A percentile compares a stretch with the other conserved stretches of the same genome.
Evolutionary conservation across 2,888 invertebrate genomes (phyloP).

Genomic region (Linnaemya tessellans): DNA sequence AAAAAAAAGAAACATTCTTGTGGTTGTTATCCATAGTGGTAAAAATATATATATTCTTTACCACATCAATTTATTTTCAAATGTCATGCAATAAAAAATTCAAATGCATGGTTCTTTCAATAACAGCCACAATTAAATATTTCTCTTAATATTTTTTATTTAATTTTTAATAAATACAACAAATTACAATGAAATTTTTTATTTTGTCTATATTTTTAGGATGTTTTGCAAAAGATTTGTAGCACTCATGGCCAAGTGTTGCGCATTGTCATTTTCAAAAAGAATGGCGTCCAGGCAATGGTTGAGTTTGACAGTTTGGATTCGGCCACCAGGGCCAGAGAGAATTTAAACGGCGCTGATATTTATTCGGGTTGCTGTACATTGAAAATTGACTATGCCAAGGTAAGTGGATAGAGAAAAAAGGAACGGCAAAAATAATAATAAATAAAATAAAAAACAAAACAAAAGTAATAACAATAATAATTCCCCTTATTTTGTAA

Average conservation of each 20-base stretch:
- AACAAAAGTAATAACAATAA: no score
- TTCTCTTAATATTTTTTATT: not conserved
- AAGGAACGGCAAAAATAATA: not conserved
- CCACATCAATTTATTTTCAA: conserved; percentile 49
- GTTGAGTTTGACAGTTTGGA: conserved; percentile 98
- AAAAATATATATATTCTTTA: not conserved
- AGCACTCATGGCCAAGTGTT: conserved; percentile 96
- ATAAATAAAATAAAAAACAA: no score
- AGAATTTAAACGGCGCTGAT: conserved; percentile 98
- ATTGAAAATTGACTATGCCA: conserved; percentile 99
- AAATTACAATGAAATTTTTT: conserved; percentile 8
- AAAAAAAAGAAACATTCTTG: not conserved
- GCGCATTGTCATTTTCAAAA: conserved; percentile 99
- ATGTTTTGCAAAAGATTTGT: conserved; percentile 99
- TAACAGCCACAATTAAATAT: conserved; percentile 24
- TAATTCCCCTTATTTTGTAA: no score
- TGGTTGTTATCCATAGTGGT: not conserved
- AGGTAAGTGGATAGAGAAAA: conserved; percentile 86
- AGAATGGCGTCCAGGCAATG: conserved; percentile 99
- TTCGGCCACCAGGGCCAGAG: conserved; percentile 96
- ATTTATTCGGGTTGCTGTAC: conserved; percentile 99
- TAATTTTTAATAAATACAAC: not conserved
- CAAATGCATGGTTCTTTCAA: conserved; percentile 14
- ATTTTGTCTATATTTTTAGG: conserved; percentile 89
- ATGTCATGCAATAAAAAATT: conserved; percentile 14